phyloP scores from a whole-genome alignment of 2,113 vertebrate genomes.

The Xiphorhynchus elegans region DNA sequence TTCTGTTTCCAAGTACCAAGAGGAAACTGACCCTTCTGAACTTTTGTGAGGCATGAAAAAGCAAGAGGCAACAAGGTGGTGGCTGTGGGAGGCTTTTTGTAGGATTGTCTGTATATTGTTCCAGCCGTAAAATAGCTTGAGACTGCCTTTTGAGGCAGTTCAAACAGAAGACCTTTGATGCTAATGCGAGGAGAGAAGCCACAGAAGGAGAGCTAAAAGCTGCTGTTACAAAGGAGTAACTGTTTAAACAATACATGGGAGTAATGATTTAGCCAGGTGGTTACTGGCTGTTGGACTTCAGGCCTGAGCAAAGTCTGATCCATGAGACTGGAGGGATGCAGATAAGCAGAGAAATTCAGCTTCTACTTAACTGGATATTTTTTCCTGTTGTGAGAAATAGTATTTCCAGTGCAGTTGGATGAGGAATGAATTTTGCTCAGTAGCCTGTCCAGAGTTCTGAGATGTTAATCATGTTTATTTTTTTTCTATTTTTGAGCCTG shows the following conservation, averaged over 20 bases:
- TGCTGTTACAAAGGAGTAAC: not conserved
- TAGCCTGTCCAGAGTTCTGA: not conserved
- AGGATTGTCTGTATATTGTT: not conserved
- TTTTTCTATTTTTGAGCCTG: not conserved
- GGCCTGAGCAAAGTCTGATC: not conserved
- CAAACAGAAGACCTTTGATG: not conserved
- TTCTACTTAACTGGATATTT: not conserved
- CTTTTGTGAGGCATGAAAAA: not conserved
- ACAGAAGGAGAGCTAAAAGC: not conserved
- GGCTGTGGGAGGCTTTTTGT: not conserved
- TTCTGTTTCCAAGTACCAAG: not conserved
- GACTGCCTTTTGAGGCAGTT: not conserved
- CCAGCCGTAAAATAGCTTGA: not conserved
- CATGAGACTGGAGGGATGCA: not conserved
- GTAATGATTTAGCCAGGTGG: not conserved
- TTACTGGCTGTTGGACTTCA: not conserved
- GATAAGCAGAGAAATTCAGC: not conserved
- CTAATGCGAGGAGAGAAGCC: not conserved
- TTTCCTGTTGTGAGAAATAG: not conserved
- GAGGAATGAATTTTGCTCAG: not conserved
- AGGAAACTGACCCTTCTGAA: not conserved
- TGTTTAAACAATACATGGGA: not conserved
- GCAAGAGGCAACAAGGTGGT: not conserved
- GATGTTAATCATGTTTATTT: rapidly evolving
- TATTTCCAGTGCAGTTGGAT: not conserved